These are phyloP conservation scores for Pocillopora meandrina DNA, from an alignment of 92 coral and sea anemone genomes.

Conservation along the genomic window DNA sequence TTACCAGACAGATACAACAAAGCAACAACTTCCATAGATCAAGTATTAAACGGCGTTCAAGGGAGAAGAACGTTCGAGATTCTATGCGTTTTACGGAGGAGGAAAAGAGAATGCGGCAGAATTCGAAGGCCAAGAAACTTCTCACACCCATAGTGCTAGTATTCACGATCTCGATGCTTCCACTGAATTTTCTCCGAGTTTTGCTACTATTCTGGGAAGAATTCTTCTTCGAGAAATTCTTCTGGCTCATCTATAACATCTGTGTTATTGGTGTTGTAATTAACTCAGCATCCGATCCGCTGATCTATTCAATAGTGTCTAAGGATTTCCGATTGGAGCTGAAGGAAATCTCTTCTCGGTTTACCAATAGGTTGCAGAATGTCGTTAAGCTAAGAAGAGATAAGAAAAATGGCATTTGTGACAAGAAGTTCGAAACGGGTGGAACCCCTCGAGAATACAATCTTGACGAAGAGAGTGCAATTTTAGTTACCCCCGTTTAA, in stretches of 20 bases:
- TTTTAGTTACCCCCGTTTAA: conserved; percentile 15
- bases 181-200: conserved; percentile 72
- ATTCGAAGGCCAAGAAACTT: conserved; percentile 73
- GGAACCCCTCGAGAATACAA: background rate
- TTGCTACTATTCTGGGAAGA: conserved; percentile 58
- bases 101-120: conserved; percentile 67
- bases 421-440: background rate
- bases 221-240: conserved; percentile 47
- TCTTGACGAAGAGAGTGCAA: background rate
- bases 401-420: background rate
- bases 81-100: background rate
- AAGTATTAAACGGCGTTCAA: conserved; percentile 17
- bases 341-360: conserved; percentile 7
- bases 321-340: conserved; percentile 64
- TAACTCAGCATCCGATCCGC: conserved; percentile 82
- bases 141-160: conserved; percentile 88
- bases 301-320: conserved; percentile 83
- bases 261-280: conserved; percentile 71
- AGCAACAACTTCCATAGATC: conserved; percentile 76
- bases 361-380: conserved; percentile 30
- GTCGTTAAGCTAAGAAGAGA: conserved; percentile 13
- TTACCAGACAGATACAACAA: conserved; percentile 53
- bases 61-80: background rate
- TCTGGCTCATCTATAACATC: conserved; percentile 63
- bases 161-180: conserved; percentile 83